Evolutionary conservation across 1,140 invertebrate species (phyloP), one percentile per base, ranked within the genome.

Genomic region (Heliconius congener): DNA sequence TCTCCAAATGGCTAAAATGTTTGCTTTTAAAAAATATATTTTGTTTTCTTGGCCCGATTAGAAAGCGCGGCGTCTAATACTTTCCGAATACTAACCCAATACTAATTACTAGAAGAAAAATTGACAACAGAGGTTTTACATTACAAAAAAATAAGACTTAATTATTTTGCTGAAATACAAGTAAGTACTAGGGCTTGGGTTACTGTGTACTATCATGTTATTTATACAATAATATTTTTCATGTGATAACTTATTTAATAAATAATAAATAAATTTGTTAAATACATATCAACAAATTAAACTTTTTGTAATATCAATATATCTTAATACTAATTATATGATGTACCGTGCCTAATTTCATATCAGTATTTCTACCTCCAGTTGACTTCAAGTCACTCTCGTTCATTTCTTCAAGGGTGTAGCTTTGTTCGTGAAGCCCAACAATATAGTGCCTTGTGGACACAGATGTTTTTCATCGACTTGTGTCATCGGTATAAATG

Each of bases 401-500:
- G 27, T 66, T 66, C 60, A 30, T 66, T 66, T 83, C 85, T 84
- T 91, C 88, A 90, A 92, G 91, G 88, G 87, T 88, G 91, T 85
- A 89, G 85, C 87, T 91, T 93, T 90, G 88, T 93, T 89, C 85
- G 78, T 81, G 82, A 76, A 87, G 85, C 82, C 83, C 79, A 85
- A 87, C 87, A 88, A 89, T 93, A 90, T 90, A 85, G 80, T 84
- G 84, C 74, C 83, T 85, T 90, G 90, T 94, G 81, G 90, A 94
- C 89, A 93, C 92, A 94, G 91, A 89, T 93, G 92, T 91, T 88
- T 87, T 87, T 92, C 90, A 91, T 93, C 89, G 88, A 86, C 85
- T 87, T 93, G 90, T 94, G 92, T 93, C 91, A 93, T 92, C 91
- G 87, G 88, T 92, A 92, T 93, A 90, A 93, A 93, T 90, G 89